A percentile compares a stretch with the other conserved stretches of the same genome.
phyloP scores from a whole-genome alignment of 2,797 vertebrate species.

The Odontamblyopus rebecca region DNA sequence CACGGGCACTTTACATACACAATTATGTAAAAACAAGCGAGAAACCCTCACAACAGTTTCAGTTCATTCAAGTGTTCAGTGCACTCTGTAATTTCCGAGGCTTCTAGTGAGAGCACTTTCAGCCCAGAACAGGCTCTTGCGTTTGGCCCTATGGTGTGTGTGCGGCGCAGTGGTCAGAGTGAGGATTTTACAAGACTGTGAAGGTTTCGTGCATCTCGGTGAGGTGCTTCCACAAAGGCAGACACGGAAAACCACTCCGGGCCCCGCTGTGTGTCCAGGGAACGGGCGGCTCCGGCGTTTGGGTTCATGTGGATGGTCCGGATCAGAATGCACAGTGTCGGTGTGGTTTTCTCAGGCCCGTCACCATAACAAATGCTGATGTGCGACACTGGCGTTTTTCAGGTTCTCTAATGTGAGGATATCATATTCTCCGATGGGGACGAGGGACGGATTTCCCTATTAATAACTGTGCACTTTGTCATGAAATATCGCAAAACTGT shows the following conservation, averaged over 20 bases:
- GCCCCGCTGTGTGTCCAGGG: slow-evolving; percentile 28
- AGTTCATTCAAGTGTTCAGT: slow-evolving; percentile 18
- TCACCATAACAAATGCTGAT: too few species aligned
- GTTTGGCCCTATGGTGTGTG: slow-evolving; percentile 16
- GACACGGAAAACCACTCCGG: slow-evolving; percentile 32
- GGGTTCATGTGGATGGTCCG: not conserved
- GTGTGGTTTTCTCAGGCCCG: not conserved
- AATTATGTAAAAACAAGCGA: not conserved
- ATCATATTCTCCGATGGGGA: too few species aligned
- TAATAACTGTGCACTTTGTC: too few species aligned
- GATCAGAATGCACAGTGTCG: not conserved
- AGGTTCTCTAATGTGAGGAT: too few species aligned
- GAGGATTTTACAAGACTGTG: slow-evolving; percentile 59
- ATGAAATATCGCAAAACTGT: too few species aligned
- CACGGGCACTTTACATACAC: too few species aligned
- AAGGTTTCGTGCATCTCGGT: slow-evolving; percentile 29
- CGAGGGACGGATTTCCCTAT: too few species aligned
- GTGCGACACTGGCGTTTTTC: too few species aligned
- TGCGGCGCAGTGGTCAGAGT: slow-evolving; percentile 46
- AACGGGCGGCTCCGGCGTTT: slow-evolving; percentile 34
- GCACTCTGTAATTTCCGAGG: slow-evolving; percentile 45
- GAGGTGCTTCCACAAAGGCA: slow-evolving; percentile 43
- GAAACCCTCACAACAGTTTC: slow-evolving; percentile 9
- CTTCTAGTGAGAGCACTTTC: slow-evolving; percentile 26
- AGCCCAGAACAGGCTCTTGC: slow-evolving; percentile 18